Evolutionary conservation across 2,797 vertebrate genomes (phyloP), one percentile per base, ranked within the genome.

Genomic region (Vultur gryphus): DNA sequence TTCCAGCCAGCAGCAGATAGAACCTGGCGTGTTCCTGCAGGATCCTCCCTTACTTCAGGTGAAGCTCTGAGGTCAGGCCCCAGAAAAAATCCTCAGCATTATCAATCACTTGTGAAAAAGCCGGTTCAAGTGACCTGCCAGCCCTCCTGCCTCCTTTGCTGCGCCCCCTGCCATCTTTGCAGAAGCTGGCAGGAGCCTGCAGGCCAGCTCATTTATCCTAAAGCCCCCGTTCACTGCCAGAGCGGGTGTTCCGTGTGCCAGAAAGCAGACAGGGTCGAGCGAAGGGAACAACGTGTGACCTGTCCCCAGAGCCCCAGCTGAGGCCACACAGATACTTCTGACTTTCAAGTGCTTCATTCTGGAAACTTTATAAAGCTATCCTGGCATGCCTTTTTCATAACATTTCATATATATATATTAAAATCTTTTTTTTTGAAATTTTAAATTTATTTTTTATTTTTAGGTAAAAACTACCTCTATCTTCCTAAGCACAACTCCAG

Each of bases 91-190:
- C 61, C 49, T 75, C 37, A 67, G 66, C 2, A 0, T 52, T 59
- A 65, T 5, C 2, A 4, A 48, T 33, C 65, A 70, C 41, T 31
- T 29, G 15, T 0, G 1, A n/a, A 67, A 77, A 29, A 37, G 48
- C 46, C 15, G 51, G 23, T 65, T 37, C n/a, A 14, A 52, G 39
- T 0, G 3, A 64, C 23, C 26, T 41, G 46, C 33, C 8, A 4
- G 26, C 48, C 29, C 35, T 77, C 39, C 84, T 29, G 54, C 29
- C 58, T 41, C 35, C 55, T 76, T n/a, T 26, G 46, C 39, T 43
- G 35, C 10, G 4, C 10, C 16, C 21, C 69, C 58, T 0, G 0
- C 43, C 39, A 25, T 2, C 41, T 16, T 3, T 19, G 39, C 55
- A 29, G 80, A 20, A 81, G 62, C 31, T 2, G 3, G 26, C 69